Base-by-base conservation (phyloP, 2,888 invertebrate species). In the Diplolepis rosae region DNA sequence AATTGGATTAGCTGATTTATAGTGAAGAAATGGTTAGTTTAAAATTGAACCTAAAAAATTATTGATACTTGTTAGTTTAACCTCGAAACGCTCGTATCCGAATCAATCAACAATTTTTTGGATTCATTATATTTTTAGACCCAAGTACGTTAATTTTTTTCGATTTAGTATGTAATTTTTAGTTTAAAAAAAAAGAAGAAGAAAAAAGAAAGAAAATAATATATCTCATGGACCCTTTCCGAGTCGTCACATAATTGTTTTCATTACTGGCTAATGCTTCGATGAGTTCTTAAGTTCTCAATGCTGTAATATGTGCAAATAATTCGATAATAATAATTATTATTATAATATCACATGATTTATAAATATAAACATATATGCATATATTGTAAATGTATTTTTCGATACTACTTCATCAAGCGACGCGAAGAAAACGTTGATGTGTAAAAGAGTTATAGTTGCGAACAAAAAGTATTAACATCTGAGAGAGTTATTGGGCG, bases 251-350 rank as follows among this genome's bases (percentile, higher is more conserved):
- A 56, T 11, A 11, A 65, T 66, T 48, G 22, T 65, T 48, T 32
- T 50, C 11, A 48, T 65, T 48, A 65, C 18, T 35, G 65, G 30
- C 50, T 50, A 50, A 69, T 27, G 68, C 68, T 69, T 69, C 35
- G 50, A 27, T 67, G 18, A 67, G 15, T 24, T 11, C 18, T 67
- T 67, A 7, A 22, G 24, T 67, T 52, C 24, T 35, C 22, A 50
- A 52, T 66, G 77, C 80, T 83, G 82, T 82, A 84, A 81, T 83
- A 80, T 82, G 83, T 84, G 85, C 84, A 85, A 83, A 84, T 83
- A 84, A 85, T 85, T 85, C 84, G 82, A 82, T 82, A 82, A 82
- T 83, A 83, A 80, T 81, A 45, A n/a, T n/a, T 13, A 42, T 45
- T 7, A 18, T 45, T 3, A n/a, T n/a, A 45, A 51, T 30, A 30